Evolutionary conservation across 2,113 vertebrate species (phyloP).

Genomic region (Chlamydotis undulata): DNA sequence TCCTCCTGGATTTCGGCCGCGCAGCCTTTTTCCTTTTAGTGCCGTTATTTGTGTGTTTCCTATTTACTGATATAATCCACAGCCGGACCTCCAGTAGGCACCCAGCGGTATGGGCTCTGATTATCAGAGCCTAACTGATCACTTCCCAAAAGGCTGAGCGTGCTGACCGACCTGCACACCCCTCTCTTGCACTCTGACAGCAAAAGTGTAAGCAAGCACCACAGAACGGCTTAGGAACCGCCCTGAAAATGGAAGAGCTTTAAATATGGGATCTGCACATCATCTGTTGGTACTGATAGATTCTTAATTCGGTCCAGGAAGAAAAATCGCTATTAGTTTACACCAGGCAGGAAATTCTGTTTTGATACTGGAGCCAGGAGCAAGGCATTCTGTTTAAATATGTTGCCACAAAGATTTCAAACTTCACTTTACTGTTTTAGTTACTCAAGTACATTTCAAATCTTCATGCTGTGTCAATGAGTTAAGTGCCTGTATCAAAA

Average conservation of each 20-base stretch:
- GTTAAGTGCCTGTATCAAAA: background rate
- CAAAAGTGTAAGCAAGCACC: background rate
- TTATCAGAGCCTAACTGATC: background rate
- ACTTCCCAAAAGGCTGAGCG: background rate
- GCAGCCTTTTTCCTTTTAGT: background rate
- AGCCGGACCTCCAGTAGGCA: background rate
- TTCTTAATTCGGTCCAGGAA: background rate
- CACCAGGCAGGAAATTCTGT: background rate
- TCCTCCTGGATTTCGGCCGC: background rate
- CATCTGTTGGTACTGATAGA: background rate
- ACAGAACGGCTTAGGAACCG: rapidly evolving
- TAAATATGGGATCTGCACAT: background rate
- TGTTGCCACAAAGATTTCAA: background rate
- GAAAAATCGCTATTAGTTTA: background rate
- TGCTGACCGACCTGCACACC: background rate
- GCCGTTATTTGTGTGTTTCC: background rate
- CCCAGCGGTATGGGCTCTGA: background rate
- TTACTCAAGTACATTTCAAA: background rate
- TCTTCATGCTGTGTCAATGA: background rate
- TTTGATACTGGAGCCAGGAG: background rate
- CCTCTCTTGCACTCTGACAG: too few species aligned
- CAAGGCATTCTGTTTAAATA: background rate
- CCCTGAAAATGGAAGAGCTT: background rate
- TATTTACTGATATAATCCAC: background rate
- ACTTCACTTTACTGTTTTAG: background rate